Conservation (phyloP, 2,888 invertebrate species). For the Oxyscelio sp. region DNA sequence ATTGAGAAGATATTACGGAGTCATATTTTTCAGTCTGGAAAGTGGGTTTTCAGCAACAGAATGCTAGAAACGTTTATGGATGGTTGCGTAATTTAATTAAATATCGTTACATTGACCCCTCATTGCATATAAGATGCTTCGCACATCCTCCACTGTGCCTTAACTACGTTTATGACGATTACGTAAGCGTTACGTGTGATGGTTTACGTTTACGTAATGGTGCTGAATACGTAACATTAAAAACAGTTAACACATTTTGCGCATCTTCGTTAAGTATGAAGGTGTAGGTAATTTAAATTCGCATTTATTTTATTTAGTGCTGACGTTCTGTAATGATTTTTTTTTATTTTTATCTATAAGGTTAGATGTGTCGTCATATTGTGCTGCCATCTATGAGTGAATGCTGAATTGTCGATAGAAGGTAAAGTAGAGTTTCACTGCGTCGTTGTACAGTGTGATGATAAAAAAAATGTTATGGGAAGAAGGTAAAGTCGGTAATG, state of each 20-base stretch:
- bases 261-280: neutral
- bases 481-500: neutral
- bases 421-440: neutral
- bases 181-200: conserved; percentile 31
- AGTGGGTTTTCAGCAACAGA: neutral
- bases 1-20: neutral
- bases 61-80: neutral
- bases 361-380: too few species aligned
- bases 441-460: neutral
- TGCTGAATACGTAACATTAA: conserved; percentile 7
- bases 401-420: too few species aligned
- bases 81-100: conserved; percentile 50
- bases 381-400: too few species aligned
- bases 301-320: neutral
- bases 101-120: conserved; percentile 47
- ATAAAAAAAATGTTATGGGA: neutral
- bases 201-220: conserved; percentile 17
- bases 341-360: too few species aligned
- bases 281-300: neutral
- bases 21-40: neutral
- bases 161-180: conserved; percentile 43
- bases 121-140: conserved; percentile 35
- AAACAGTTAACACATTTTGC: conserved; percentile 7
- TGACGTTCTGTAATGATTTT: neutral
- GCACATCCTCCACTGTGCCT: conserved; percentile 19